Conservation (phyloP, 1,140 invertebrate genomes). For the Ceratina japonica region DNA sequence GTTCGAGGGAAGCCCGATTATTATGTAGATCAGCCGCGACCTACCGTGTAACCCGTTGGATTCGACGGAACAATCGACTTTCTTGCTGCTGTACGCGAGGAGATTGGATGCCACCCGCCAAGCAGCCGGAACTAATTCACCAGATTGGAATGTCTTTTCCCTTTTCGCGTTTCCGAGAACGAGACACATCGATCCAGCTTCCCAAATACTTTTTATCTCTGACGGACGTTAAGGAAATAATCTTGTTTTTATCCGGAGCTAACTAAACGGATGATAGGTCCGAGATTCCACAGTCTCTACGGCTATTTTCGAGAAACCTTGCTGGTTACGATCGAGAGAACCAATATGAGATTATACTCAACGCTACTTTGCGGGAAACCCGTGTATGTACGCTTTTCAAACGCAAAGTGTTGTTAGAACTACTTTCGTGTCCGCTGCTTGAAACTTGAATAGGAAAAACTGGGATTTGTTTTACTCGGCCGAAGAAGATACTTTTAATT, state of each 20-base stretch:
- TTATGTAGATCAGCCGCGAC: conserved; percentile 7
- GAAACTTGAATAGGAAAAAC: too few relatives aligned
- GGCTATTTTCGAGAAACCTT: background rate
- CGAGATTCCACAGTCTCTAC: too few relatives aligned
- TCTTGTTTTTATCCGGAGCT: background rate
- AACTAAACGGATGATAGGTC: background rate
- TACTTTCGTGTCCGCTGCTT: background rate
- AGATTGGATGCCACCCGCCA: conserved; percentile 14
- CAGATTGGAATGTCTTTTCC: background rate
- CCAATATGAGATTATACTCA: conserved; percentile 9
- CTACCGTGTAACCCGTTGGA: background rate
- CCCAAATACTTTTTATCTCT: background rate
- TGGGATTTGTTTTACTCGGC: too few relatives aligned
- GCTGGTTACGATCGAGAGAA: background rate
- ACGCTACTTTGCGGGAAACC: background rate
- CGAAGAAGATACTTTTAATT: background rate
- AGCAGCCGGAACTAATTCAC: conserved; percentile 24
- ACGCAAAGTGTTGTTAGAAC: too few relatives aligned
- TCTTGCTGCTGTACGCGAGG: background rate
- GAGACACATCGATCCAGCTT: too few relatives aligned
- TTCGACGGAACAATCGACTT: background rate
- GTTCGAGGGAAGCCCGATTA: conserved; percentile 28
- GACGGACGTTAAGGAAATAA: background rate
- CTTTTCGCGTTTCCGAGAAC: background rate
- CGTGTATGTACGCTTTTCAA: background rate